These are phyloP conservation scores for Pteronotus mesoamericanus DNA, from an alignment of 2,797 vertebrate species.

Conservation along the genomic window DNA sequence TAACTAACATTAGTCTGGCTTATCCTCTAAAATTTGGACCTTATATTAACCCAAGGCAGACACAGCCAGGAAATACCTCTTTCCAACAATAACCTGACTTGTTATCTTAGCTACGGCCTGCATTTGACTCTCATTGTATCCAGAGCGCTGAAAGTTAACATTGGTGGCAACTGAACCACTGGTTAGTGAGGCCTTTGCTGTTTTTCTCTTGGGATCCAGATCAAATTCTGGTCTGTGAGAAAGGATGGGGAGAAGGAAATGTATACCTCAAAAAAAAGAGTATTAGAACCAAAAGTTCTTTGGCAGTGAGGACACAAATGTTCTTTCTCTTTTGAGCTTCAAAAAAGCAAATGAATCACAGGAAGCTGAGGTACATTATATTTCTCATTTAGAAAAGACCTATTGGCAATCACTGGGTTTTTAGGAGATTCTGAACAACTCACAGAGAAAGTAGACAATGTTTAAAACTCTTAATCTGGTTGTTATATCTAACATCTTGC, in stretches of 20 bases:
- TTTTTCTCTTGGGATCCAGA: neutral
- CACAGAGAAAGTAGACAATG: neutral
- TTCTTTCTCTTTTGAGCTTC: neutral
- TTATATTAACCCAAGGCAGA: neutral
- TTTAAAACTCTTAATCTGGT: constrained; percentile 3
- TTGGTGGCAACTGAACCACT: neutral
- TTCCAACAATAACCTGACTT: neutral
- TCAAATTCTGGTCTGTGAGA: neutral
- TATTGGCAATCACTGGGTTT: neutral
- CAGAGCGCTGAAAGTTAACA: neutral
- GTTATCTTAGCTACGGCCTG: neutral
- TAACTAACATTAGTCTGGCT: neutral
- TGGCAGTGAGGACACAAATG: neutral
- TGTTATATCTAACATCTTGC: neutral
- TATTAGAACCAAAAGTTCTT: neutral
- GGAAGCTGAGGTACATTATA: neutral
- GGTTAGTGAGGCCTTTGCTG: neutral
- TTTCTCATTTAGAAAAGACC: constrained; percentile 36
- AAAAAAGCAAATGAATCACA: constrained; percentile 17
- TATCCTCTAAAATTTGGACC: neutral
- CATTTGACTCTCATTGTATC: neutral
- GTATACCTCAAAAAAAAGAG: neutral
- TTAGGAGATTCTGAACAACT: neutral
- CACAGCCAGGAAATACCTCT: neutral
- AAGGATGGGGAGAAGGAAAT: neutral